Conservation (phyloP, 2,797 vertebrate species). For the Hoplostethus atlanticus region DNA sequence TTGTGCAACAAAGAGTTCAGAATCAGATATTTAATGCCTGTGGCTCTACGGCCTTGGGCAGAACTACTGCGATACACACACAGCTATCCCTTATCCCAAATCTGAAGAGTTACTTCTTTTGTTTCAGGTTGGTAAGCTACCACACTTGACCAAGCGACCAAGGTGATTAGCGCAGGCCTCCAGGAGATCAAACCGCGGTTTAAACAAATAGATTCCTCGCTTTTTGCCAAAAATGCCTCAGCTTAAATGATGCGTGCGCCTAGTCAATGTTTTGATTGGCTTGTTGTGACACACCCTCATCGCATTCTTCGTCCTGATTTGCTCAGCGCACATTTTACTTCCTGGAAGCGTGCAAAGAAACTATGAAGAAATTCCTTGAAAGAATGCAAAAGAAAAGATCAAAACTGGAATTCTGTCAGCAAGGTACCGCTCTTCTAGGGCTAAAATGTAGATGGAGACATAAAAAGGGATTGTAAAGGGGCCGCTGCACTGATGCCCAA, state of each 20-base stretch:
- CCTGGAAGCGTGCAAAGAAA: conserved; percentile 14
- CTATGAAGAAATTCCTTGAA: neutral
- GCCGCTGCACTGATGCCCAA: conserved; percentile 6
- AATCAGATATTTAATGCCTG: no score
- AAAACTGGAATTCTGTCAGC: neutral
- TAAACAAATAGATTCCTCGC: conserved; percentile 15
- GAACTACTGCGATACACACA: conserved; percentile 2
- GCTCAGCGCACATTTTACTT: conserved; percentile 15
- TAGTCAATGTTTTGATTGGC: conserved; percentile 54
- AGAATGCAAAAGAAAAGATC: neutral
- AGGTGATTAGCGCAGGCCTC: conserved; percentile 33
- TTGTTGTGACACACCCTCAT: conserved; percentile 23
- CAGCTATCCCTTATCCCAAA: neutral
- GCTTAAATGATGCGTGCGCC: conserved; percentile 45
- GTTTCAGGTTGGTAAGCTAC: neutral
- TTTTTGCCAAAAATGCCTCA: conserved; percentile 37
- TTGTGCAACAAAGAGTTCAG: neutral
- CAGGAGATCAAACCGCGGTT: conserved; percentile 12
- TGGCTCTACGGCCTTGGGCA: no score
- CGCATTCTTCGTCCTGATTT: conserved; percentile 21
- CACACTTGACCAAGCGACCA: conserved; percentile 8
- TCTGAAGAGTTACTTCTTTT: conserved; percentile 5
- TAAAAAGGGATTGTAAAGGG: neutral
- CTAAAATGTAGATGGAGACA: conserved; percentile 8
- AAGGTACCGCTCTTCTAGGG: neutral